Conservation (phyloP, 2,888 invertebrate genomes). For the Oxycera nigricornis region DNA sequence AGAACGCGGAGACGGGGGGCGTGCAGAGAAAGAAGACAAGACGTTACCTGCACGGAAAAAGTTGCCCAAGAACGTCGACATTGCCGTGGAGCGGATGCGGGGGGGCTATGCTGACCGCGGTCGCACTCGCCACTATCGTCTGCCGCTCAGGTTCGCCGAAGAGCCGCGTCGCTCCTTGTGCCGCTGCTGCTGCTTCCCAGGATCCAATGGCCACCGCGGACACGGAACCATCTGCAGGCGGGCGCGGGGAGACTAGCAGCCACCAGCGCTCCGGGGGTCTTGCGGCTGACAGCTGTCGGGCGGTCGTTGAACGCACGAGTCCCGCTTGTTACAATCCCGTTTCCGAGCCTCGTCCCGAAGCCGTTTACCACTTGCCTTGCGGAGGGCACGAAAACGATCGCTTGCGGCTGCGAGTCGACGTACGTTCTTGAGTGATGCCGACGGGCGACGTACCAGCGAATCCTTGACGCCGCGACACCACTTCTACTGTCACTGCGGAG, state of each 20-base stretch:
- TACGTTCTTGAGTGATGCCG: neutral
- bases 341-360: neutral
- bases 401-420: slow-evolving; percentile 2
- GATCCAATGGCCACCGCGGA: neutral
- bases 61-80: slow-evolving; percentile 63
- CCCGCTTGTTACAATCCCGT: neutral
- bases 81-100: slow-evolving; percentile 46
- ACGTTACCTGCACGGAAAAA: slow-evolving; percentile 62
- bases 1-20: neutral
- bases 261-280: slow-evolving; percentile 11
- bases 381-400: neutral
- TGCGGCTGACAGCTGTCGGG: slow-evolving; percentile 7
- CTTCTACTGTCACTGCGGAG: neutral
- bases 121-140: slow-evolving; percentile 1
- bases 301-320: slow-evolving; percentile 32
- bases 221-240: slow-evolving; percentile 11
- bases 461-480: neutral
- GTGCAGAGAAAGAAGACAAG: slow-evolving; percentile 21
- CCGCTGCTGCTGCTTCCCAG: neutral
- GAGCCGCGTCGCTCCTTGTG: slow-evolving; percentile 2
- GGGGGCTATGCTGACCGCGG: neutral
- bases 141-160: neutral
- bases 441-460: slow-evolving; percentile 12
- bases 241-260: neutral
- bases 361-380: neutral